phyloP scores from a whole-genome alignment of 2,113 vertebrate genomes.

The Serilophus lunatus region DNA sequence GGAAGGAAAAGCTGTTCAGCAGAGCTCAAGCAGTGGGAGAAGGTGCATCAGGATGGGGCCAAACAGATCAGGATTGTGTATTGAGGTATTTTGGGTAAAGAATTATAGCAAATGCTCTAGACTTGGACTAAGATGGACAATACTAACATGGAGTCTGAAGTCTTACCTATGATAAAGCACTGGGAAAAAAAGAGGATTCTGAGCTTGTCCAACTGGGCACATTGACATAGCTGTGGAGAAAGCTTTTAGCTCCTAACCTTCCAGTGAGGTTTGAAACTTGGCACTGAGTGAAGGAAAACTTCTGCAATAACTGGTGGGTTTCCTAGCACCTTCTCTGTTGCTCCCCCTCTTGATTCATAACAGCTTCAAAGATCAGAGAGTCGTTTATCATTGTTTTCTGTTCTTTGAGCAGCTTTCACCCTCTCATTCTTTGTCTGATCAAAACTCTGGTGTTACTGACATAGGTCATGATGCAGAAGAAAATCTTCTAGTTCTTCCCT shows the following conservation, averaged over 20 bases:
- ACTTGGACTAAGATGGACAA: neutral
- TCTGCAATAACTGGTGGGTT: neutral
- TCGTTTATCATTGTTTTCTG: constrained; percentile 34
- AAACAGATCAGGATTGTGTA: neutral
- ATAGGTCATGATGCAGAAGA: constrained; percentile 11
- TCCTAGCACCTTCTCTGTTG: neutral
- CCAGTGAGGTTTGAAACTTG: neutral
- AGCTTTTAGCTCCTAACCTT: neutral
- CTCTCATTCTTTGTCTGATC: constrained; percentile 18
- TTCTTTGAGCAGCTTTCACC: constrained; percentile 25
- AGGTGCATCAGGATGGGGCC: neutral
- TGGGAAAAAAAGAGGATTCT: neutral
- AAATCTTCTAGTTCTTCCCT: neutral
- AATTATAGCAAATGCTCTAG: neutral
- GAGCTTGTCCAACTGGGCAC: neutral
- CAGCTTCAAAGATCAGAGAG: neutral
- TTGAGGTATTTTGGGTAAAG: neutral
- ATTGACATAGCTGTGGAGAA: neutral
- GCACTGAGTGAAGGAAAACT: neutral
- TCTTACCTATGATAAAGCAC: neutral
- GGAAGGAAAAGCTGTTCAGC: neutral
- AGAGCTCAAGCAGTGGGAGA: neutral
- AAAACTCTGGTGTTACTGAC: neutral
- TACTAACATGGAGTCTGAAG: neutral
- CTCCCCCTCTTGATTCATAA: neutral